These are phyloP conservation scores for Agriotes lineatus DNA, from an alignment of 2,888 invertebrate species.

Conservation along the genomic window DNA sequence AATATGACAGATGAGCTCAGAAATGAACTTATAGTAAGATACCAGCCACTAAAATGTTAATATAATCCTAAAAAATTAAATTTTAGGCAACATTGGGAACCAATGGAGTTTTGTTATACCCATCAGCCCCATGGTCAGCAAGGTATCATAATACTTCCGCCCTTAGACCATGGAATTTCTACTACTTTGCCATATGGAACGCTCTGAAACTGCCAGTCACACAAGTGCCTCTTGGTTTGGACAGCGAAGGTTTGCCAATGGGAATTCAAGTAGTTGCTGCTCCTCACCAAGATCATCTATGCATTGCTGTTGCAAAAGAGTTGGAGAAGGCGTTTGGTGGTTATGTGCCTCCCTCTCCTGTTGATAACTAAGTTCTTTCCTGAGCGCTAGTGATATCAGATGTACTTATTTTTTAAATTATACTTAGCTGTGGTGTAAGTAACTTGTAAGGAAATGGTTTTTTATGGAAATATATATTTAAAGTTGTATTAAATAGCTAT, in stretches of 20 bases:
- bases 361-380: conserved; percentile 8
- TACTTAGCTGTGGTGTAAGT: too few relatives aligned
- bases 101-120: conserved; percentile 87
- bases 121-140: conserved; percentile 83
- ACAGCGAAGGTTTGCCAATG: conserved; percentile 77
- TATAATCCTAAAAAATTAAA: background rate
- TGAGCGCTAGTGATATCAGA: too few relatives aligned
- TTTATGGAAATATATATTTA: too few relatives aligned
- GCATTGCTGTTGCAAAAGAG: conserved; percentile 79
- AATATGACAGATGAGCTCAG: conserved; percentile 71
- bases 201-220: conserved; percentile 85
- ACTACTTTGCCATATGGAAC: conserved; percentile 89
- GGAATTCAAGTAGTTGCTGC: conserved; percentile 85
- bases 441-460: too few relatives aligned
- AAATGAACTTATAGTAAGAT: conserved; percentile 73
- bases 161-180: conserved; percentile 84
- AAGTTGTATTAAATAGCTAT: too few relatives aligned
- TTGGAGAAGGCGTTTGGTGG: conserved; percentile 80
- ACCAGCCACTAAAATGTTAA: conserved; percentile 43
- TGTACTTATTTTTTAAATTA: too few relatives aligned
- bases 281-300: conserved; percentile 78
- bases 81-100: conserved; percentile 76
- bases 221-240: conserved; percentile 86
- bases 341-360: conserved; percentile 71
- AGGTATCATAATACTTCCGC: conserved; percentile 86